Evolutionary conservation across 2,113 vertebrate species (phyloP).

Genomic region (Phyllostomus discolor): DNA sequence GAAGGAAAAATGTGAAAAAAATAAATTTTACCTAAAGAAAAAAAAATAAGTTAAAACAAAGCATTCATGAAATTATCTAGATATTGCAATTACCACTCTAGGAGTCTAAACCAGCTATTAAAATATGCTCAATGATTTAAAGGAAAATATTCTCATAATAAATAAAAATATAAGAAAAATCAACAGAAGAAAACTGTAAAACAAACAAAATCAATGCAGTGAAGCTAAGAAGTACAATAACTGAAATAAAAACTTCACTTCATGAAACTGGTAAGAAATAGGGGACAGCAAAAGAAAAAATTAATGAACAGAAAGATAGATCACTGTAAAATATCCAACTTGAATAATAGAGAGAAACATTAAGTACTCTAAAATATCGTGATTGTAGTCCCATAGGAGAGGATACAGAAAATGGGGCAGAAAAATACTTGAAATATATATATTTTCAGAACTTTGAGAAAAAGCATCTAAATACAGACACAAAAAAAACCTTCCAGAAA

Average conservation of each 20-base stretch:
- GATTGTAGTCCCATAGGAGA: neutral
- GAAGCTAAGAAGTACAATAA: neutral
- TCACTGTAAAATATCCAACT: neutral
- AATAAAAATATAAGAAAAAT: neutral
- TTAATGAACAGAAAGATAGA: neutral
- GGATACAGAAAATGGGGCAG: neutral
- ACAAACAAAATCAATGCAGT: neutral
- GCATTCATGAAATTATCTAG: neutral
- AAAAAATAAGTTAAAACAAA: neutral
- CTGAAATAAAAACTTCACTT: neutral
- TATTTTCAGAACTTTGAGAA: neutral
- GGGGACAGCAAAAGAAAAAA: neutral
- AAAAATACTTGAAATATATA: neutral
- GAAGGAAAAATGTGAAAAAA: neutral
- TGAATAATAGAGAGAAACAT: neutral
- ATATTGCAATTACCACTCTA: neutral
- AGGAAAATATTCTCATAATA: neutral
- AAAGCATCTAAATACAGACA: neutral
- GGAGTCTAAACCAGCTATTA: neutral
- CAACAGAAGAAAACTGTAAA: neutral
- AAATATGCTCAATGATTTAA: neutral
- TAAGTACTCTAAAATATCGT: neutral
- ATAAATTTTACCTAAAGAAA: neutral
- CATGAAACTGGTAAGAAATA: neutral
- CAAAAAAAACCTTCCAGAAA: neutral